A percentile compares a stretch with the other conserved stretches of the same genome.
phyloP scores from a whole-genome alignment of 2,113 vertebrate genomes.

The Eurystomus gularis region DNA sequence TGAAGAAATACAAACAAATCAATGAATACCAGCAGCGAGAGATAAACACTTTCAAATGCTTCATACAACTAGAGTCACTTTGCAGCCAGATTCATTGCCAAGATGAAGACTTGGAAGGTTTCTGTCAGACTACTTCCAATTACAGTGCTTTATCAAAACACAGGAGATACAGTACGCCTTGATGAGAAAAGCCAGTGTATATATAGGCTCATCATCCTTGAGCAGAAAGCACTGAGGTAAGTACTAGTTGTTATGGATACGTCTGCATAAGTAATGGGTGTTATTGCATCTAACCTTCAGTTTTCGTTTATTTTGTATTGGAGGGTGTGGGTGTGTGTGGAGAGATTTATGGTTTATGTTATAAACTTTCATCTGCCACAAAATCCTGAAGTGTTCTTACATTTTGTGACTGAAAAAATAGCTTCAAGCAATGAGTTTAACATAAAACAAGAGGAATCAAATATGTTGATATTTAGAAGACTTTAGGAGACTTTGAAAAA shows the following conservation, averaged over 20 bases:
- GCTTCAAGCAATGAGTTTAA: slow-evolving; percentile 27
- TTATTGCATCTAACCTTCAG: slow-evolving; percentile 21
- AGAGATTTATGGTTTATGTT: slow-evolving; percentile 28
- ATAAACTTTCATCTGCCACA: slow-evolving; percentile 39
- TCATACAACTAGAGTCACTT: slow-evolving; percentile 45
- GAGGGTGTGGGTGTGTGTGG: background rate
- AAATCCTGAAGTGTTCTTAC: slow-evolving; percentile 22
- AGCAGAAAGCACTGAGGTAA: slow-evolving; percentile 43
- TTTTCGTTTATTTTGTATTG: slow-evolving; percentile 51
- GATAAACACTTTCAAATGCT: slow-evolving; percentile 73
- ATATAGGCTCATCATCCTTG: slow-evolving; percentile 13
- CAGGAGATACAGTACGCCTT: background rate
- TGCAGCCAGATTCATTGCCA: slow-evolving; percentile 62
- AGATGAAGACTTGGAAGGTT: slow-evolving; percentile 53
- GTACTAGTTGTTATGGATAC: slow-evolving; percentile 28
- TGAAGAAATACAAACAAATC: slow-evolving; percentile 72
- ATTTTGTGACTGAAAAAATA: slow-evolving; percentile 6
- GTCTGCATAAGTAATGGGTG: slow-evolving; percentile 27
- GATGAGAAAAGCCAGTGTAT: slow-evolving; percentile 48
- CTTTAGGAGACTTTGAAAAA: background rate
- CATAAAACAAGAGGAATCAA: background rate
- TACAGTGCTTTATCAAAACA: slow-evolving; percentile 46
- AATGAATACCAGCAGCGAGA: slow-evolving; percentile 53
- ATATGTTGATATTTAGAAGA: background rate
- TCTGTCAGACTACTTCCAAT: slow-evolving; percentile 49